These are phyloP conservation scores for Trypoxylon attenuatum DNA, from an alignment of 2,888 invertebrate genomes.

Conservation along the genomic window DNA sequence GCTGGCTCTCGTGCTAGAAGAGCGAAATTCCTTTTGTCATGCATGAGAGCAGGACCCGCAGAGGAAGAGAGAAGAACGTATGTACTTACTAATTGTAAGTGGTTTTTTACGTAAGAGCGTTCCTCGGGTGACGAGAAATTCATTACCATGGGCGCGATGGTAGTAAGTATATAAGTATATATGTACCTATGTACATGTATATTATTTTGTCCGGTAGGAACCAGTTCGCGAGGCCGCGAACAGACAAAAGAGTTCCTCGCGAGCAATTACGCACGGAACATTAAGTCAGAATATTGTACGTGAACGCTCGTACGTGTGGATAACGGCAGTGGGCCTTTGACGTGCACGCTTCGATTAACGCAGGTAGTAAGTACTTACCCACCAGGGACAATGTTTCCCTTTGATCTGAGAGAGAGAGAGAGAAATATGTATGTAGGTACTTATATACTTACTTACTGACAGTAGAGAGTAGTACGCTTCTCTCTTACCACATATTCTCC, in stretches of 20 bases:
- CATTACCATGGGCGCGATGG: slow-evolving; percentile 23
- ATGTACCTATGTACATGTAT: no score
- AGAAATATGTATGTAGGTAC: no score
- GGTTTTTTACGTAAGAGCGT: slow-evolving; percentile 23
- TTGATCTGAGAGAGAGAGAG: slow-evolving; percentile 20
- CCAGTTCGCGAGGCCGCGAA: not conserved
- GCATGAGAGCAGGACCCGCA: not conserved
- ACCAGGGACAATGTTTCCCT: not conserved
- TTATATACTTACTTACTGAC: no score
- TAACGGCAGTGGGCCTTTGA: slow-evolving; percentile 23
- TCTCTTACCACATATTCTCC: no score
- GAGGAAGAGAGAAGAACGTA: not conserved
- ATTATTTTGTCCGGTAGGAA: no score
- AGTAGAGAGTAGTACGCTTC: no score
- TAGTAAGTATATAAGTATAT: no score
- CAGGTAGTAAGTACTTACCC: not conserved
- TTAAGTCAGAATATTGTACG: slow-evolving; percentile 40
- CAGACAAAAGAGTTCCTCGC: slow-evolving; percentile 29
- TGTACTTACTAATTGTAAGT: slow-evolving; percentile 1
- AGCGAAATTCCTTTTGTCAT: no score
- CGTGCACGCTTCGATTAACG: slow-evolving; percentile 18
- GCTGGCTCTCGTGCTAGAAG: no score
- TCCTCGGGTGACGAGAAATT: slow-evolving; percentile 31
- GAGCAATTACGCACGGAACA: slow-evolving; percentile 40
- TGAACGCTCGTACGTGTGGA: not conserved